Conservation (phyloP, 2,797 vertebrate genomes). For the Coracias cyanogaster region DNA sequence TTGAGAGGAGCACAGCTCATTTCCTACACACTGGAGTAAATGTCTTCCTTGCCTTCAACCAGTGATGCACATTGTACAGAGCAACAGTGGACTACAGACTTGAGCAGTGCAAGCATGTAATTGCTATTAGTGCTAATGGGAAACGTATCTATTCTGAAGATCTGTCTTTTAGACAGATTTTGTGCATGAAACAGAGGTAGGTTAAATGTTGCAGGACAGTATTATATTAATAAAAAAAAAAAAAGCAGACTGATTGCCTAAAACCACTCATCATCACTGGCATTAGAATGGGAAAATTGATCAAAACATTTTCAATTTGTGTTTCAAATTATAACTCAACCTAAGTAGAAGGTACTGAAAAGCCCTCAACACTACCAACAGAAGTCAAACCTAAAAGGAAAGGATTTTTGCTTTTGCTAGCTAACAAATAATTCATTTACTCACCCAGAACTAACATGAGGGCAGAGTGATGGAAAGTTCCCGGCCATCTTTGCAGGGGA, state of each 20-base stretch:
- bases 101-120: not conserved
- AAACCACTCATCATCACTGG: not conserved
- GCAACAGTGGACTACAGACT: not conserved
- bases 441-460: not conserved
- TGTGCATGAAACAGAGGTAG: not conserved
- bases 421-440: conserved; percentile 14
- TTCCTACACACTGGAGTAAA: not conserved
- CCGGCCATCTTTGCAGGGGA: not conserved
- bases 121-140: conserved; percentile 11
- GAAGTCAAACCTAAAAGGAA: not conserved
- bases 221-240: not conserved
- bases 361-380: not conserved
- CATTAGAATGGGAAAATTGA: not conserved
- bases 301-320: not conserved
- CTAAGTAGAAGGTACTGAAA: not conserved
- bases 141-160: conserved; percentile 24
- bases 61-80: not conserved
- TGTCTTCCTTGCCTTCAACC: not conserved
- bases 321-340: not conserved
- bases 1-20: not conserved
- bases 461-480: not conserved
- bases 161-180: not conserved
- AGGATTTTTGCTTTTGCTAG: not conserved
- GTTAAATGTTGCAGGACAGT: not conserved
- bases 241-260: not conserved